These are phyloP conservation scores for Eptatretus atami DNA, from an alignment of 2,797 vertebrate species.

Conservation along the genomic window DNA sequence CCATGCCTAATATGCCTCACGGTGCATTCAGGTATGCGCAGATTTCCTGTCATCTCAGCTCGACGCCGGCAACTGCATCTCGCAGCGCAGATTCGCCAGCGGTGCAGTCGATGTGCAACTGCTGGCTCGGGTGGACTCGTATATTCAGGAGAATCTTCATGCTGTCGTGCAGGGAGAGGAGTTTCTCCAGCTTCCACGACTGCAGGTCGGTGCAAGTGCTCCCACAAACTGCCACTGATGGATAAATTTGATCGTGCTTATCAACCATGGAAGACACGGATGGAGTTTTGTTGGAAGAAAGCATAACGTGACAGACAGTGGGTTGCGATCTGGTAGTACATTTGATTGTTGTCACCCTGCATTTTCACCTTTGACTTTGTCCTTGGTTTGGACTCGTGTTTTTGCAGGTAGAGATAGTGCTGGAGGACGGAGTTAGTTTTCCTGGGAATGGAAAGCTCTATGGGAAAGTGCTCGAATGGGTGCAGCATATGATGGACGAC, in stretches of 20 bases:
- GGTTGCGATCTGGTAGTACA: background rate
- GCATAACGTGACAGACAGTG: no score
- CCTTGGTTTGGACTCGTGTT: background rate
- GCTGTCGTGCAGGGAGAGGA: background rate
- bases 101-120: background rate
- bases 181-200: slow-evolving; percentile 3
- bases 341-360: background rate
- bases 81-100: slow-evolving; percentile 1
- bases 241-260: no score
- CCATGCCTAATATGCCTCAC: no score
- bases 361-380: background rate
- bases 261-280: no score
- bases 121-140: slow-evolving; percentile 1
- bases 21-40: slow-evolving; percentile 1
- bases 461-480: slow-evolving; percentile 1
- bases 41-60: background rate
- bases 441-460: slow-evolving; percentile 1
- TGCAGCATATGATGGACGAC: background rate
- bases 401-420: background rate
- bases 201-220: background rate
- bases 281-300: no score
- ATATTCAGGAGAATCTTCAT: background rate
- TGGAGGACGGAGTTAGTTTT: background rate
- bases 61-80: background rate
- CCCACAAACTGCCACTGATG: no score